A percentile compares a stretch with the other conserved stretches of the same genome.
These are phyloP conservation scores for Mus spretus DNA, from an alignment of 2,797 vertebrate genomes.

Conservation along the genomic window DNA sequence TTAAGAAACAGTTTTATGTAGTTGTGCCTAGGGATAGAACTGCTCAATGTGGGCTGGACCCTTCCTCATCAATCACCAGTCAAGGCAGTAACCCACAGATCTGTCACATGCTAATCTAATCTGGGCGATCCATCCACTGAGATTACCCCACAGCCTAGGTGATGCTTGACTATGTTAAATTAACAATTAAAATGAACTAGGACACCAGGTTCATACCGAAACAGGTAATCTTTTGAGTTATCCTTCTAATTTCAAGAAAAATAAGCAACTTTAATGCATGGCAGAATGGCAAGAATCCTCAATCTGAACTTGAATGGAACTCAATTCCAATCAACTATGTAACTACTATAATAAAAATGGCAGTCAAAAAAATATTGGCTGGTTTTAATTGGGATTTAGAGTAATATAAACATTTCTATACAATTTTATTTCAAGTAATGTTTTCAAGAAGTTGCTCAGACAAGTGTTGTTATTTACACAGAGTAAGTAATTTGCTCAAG, in stretches of 20 bases:
- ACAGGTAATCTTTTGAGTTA: neutral
- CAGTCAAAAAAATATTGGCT: neutral
- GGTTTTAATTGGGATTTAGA: neutral
- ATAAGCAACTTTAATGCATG: neutral
- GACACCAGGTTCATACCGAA: neutral
- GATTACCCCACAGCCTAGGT: neutral
- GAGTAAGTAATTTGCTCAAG: neutral
- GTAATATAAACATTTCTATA: conserved; percentile 8
- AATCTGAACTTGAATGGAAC: neutral
- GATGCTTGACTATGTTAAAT: neutral
- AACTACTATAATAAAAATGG: neutral
- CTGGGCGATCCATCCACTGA: neutral
- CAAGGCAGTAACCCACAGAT: too few relatives aligned
- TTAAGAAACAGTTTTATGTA: neutral
- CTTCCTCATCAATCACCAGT: neutral
- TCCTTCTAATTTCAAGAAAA: neutral
- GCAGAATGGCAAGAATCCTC: neutral
- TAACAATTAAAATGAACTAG: neutral
- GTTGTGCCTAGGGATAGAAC: neutral
- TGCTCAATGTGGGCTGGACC: neutral
- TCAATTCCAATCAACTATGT: neutral
- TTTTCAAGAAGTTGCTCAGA: neutral
- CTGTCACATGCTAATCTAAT: neutral
- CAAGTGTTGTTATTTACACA: neutral
- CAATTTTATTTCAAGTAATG: conserved; percentile 8